These are phyloP conservation scores for Pteronura brasiliensis DNA, from an alignment of 2,113 vertebrate species.

Conservation along the genomic window DNA sequence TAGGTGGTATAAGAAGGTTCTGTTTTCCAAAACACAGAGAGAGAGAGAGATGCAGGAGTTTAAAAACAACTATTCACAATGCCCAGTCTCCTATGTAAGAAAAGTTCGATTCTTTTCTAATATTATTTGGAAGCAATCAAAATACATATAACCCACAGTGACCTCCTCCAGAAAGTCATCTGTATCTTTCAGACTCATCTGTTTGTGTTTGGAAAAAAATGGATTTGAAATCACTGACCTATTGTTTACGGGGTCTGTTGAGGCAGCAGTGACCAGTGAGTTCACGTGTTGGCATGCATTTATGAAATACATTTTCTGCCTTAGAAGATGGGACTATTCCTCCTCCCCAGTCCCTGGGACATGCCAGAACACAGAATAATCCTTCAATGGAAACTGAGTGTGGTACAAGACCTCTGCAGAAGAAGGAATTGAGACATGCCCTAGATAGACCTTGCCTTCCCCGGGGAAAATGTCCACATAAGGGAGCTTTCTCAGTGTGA, in stretches of 20 bases:
- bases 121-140: not conserved
- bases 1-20: not conserved
- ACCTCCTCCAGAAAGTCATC: not conserved
- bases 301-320: not conserved
- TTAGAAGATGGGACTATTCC: not conserved
- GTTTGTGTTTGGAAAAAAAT: constrained; percentile 40
- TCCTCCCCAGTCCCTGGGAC: not conserved
- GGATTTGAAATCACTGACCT: constrained; percentile 8
- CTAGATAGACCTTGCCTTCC: not conserved
- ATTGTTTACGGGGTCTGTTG: not conserved
- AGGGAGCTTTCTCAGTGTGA: not conserved
- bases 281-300: not conserved
- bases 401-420: not conserved
- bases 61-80: not conserved
- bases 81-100: not conserved
- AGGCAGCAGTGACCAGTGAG: not conserved
- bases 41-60: not conserved
- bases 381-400: rapidly evolving
- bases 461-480: not conserved
- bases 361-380: not conserved
- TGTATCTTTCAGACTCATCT: constrained; percentile 13
- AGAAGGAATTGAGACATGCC: not conserved
- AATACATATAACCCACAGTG: not conserved
- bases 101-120: not conserved
- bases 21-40: not conserved